phyloP scores from a whole-genome alignment of 2,888 invertebrate genomes.

The Megalurothrips usitatus region DNA sequence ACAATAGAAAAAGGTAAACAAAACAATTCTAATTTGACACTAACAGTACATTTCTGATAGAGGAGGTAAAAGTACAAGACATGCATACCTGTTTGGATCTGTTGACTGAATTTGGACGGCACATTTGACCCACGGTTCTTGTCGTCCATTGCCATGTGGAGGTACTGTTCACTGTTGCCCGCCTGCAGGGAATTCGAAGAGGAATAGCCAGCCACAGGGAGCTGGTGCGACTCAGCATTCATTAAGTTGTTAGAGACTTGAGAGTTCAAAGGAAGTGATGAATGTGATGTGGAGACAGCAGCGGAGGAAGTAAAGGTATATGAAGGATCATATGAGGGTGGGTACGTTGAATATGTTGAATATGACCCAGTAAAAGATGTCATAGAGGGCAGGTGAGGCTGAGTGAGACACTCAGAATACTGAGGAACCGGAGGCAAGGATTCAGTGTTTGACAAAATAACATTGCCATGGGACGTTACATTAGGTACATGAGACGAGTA shows the following conservation, averaged over 20 bases:
- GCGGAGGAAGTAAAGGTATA: neutral
- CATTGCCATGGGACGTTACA: neutral
- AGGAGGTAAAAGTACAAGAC: neutral
- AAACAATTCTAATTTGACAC: neutral
- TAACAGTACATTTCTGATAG: neutral
- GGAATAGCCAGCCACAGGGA: neutral
- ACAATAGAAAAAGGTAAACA: neutral
- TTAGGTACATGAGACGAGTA: neutral
- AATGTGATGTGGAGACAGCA: neutral
- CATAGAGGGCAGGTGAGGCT: neutral
- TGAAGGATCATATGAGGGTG: constrained; percentile 2
- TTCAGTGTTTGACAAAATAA: neutral
- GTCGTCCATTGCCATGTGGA: neutral
- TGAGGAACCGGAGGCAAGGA: neutral
- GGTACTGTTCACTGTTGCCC: neutral
- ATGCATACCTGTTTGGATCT: neutral
- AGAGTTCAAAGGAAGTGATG: neutral
- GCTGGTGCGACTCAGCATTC: neutral
- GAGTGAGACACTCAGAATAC: neutral
- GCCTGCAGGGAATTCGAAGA: neutral
- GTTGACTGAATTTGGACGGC: neutral
- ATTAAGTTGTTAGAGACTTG: neutral
- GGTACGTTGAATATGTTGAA: neutral
- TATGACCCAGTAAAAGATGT: neutral
- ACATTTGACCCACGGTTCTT: neutral